Conservation (phyloP, 2,797 vertebrate genomes). For the Siniperca undulata region DNA sequence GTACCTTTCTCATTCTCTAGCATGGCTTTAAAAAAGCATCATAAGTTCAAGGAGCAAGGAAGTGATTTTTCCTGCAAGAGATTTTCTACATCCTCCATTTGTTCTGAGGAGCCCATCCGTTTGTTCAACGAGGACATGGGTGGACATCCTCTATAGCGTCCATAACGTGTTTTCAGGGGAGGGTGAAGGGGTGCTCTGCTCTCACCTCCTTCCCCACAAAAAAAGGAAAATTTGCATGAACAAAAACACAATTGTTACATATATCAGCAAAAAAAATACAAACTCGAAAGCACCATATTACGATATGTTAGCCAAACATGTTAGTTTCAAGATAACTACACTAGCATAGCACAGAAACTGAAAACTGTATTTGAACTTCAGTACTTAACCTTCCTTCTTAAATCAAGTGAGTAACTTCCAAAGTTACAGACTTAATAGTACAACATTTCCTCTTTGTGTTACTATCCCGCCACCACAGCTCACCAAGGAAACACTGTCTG, state of each 20-base stretch:
- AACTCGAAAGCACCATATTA: too few species aligned
- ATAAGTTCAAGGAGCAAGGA: neutral
- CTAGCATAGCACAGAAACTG: too few species aligned
- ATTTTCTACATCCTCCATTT: neutral
- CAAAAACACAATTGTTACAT: too few species aligned
- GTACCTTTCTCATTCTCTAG: neutral
- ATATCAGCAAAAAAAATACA: too few species aligned
- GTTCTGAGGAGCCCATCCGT: neutral
- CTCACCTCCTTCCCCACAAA: neutral
- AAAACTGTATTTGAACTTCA: too few species aligned
- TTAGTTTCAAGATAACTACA: too few species aligned
- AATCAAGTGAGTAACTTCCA: too few species aligned
- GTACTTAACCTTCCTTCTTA: too few species aligned
- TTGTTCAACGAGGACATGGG: neutral
- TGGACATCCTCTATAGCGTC: neutral
- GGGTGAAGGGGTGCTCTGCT: neutral
- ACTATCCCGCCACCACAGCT: neutral
- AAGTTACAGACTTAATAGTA: too few species aligned
- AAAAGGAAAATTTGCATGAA: neutral
- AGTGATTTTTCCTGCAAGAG: neutral
- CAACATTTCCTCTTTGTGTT: too few species aligned
- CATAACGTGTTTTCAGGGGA: neutral
- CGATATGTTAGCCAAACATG: too few species aligned
- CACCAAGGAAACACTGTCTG: neutral
- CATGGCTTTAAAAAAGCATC: neutral